Percentiles rank a stretch among this genome's conserved stretches.
Evolutionary conservation across 2,888 invertebrate species (phyloP).

Genomic region (Phoronis australis): DNA sequence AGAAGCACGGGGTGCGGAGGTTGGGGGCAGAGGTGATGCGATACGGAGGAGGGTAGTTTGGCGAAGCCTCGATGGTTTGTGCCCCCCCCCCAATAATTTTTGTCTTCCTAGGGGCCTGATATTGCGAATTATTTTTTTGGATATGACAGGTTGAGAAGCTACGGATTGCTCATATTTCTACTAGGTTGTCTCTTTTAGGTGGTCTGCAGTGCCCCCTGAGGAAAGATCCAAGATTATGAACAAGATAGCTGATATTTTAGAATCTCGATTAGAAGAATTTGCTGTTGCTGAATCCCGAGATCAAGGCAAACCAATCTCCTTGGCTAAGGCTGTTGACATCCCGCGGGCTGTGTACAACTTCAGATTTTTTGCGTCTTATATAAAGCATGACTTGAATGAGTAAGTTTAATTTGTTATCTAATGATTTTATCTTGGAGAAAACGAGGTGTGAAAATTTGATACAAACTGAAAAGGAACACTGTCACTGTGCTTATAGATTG

Average conservation of each 20-base stretch:
- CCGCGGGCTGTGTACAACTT: slow-evolving; percentile 58
- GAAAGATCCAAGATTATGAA: slow-evolving; percentile 52
- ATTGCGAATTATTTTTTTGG: neutral
- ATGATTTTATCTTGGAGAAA: too few species aligned
- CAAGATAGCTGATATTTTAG: slow-evolving; percentile 56
- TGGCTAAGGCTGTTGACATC: slow-evolving; percentile 56
- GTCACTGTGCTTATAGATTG: too few species aligned
- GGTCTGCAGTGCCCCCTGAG: slow-evolving; percentile 52
- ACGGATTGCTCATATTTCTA: slow-evolving; percentile 1
- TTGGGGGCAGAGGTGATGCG: too few species aligned
- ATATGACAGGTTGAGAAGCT: neutral
- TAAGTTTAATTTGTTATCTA: too few species aligned
- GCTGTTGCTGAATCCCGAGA: slow-evolving; percentile 57
- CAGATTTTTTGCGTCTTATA: slow-evolving; percentile 55
- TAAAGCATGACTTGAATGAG: slow-evolving; percentile 51
- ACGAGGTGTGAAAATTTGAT: too few species aligned
- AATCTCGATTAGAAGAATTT: slow-evolving; percentile 54
- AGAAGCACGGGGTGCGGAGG: too few species aligned
- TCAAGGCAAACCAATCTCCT: slow-evolving; percentile 58
- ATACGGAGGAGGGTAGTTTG: too few species aligned
- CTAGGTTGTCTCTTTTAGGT: slow-evolving; percentile 52
- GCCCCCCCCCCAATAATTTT: too few species aligned
- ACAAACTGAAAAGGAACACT: too few species aligned
- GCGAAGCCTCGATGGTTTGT: too few species aligned
- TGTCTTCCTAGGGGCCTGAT: too few species aligned